Evolutionary conservation across 2,888 invertebrate genomes (phyloP), one percentile per base, ranked within the genome.

Genomic region (Drosophila histrio): DNA sequence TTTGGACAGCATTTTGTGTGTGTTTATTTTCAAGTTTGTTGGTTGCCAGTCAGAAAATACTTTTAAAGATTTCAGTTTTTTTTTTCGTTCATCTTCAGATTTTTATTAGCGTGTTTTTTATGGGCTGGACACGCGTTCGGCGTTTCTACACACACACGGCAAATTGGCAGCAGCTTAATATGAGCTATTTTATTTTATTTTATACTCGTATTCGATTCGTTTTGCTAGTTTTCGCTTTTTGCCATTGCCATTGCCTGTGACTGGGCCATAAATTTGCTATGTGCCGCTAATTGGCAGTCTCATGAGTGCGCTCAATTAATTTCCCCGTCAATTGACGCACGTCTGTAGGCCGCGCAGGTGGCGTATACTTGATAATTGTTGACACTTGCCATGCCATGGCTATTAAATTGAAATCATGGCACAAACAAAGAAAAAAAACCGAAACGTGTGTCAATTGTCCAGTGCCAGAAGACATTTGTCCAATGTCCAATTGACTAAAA

Each of bases 361-460:
- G 82, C 82, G 79, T 85, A 85, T 82, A 85, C 82, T 82, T 85
- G 82, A 85, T 82, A 85, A 82, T 85, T 82, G 85, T 62, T 72
- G 79, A 69, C 82, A 82, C 82, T 82, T 85, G 82, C 75, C 77
- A 72, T 19, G 47, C 58, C 60, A 21, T 21, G 57, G 72, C 76
- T 78, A 80, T 83, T 72, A 76, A 80, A 76, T 72, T 69, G 60
- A 70, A 80, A 76, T 78, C 63, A 60, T 67, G 44, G 43, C 59
- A 47, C 22, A 26, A 41, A 39, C 26, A 26, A 36, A 22, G 21
- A 39, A 39, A 41, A 19, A 44, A 28, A 54, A 32, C 19, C 39
- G 2, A 39, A 32, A 54, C 39, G 54, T 58, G 49, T 49, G 9
- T 11, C 32, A 36, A 39, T 15, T 32, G 46, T 22, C 22, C 19